phyloP scores from a whole-genome alignment of 2,797 vertebrate genomes.

The Hemitrygon akajei region DNA sequence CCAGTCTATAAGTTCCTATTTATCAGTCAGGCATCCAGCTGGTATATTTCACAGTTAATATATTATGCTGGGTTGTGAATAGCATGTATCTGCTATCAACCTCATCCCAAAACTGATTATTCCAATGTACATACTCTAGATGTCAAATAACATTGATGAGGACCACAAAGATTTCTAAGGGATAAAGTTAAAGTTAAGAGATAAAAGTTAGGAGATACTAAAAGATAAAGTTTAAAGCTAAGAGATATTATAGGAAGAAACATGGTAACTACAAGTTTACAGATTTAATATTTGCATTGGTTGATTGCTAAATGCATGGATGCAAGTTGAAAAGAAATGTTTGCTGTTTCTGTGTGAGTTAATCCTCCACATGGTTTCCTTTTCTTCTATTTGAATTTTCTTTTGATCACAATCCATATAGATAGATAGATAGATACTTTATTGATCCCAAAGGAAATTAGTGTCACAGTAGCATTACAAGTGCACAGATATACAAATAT shows the following conservation, averaged over 20 bases:
- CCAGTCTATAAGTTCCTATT: not conserved
- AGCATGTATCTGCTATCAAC: not conserved
- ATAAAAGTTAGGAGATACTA: too few species aligned
- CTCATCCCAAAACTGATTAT: not conserved
- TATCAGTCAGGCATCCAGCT: not conserved
- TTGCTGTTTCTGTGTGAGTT: not conserved
- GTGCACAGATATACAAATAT: too few species aligned
- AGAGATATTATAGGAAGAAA: not conserved
- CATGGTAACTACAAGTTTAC: not conserved
- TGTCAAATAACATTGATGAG: not conserved
- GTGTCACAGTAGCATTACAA: too few species aligned
- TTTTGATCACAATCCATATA: not conserved
- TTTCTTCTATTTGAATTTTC: not conserved
- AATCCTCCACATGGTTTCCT: not conserved
- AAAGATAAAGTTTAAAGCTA: not conserved
- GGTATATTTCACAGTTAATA: not conserved
- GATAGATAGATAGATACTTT: too few species aligned
- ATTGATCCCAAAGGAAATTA: too few species aligned
- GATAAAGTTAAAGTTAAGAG: too few species aligned
- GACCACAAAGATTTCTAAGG: not conserved
- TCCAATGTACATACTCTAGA: not conserved
- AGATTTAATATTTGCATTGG: not conserved
- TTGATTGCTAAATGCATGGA: not conserved
- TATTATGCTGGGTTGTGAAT: not conserved
- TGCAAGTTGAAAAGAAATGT: not conserved